Evolutionary conservation across 2,797 vertebrate genomes (phyloP).

Genomic region (Poliocrania exsul): DNA sequence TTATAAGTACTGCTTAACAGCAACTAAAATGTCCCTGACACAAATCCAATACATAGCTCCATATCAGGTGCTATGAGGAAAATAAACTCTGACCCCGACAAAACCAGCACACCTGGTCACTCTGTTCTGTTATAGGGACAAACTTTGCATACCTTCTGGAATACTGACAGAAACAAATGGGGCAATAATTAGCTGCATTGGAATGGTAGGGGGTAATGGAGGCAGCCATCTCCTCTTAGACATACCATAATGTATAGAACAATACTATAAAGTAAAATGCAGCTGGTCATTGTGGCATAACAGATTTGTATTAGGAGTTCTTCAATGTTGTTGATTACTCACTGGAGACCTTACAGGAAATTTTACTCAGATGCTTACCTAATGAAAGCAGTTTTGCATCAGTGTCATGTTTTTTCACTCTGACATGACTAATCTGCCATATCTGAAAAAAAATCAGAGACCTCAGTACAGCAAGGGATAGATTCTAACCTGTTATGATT

Average conservation of each 20-base stretch:
- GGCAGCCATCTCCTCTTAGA: neutral
- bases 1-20: neutral
- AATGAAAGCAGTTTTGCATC: neutral
- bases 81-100: neutral
- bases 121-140: neutral
- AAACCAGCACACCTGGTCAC: neutral
- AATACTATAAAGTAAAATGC: neutral
- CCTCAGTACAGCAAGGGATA: neutral
- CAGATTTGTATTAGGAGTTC: neutral
- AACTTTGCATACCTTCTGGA: neutral
- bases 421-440: neutral
- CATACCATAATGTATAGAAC: neutral
- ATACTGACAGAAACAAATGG: neutral
- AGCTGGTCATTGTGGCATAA: neutral
- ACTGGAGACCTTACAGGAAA: neutral
- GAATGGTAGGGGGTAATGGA: neutral
- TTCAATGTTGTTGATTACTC: neutral
- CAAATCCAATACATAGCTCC: neutral
- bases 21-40: neutral
- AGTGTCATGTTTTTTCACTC: neutral
- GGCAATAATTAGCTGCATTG: neutral
- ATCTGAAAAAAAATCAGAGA: neutral
- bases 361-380: neutral
- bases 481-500: neutral
- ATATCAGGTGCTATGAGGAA: neutral